Evolutionary conservation across 2,888 invertebrate species (phyloP), one percentile per base, ranked within the genome.

Genomic region (Tinea pellionella): DNA sequence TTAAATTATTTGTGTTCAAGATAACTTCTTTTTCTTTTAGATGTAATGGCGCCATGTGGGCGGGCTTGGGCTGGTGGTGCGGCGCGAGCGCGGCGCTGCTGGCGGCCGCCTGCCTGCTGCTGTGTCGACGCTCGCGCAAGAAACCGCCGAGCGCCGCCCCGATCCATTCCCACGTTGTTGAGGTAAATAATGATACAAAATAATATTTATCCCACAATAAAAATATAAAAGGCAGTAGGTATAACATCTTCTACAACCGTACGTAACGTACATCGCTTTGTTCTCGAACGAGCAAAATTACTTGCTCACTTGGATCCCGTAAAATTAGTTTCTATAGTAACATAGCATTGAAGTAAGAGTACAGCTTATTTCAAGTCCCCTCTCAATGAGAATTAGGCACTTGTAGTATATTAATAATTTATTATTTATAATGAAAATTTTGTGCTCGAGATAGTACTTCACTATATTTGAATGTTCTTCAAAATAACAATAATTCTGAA

Each of bases 71-170:
- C 24, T 29, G 83, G 63, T 42, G 63, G 66, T 74, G 77, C 78
- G 75, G 78, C 76, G 82, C 80, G 72, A 77, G 78, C 77, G 75
- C 79, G 75, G 82, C 80, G 71, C 82, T 79, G 75, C 73, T 77
- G 71, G 82, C 81, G 66, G 82, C 79, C 63, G 72, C 69, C 68
- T 79, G 78, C 71, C 72, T 79, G 69, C 70, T 73, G 63, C 68
- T 75, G 67, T 77, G 80, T 69, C 74, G 78, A 66, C 69, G 69
- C 62, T 67, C 67, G 61, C 64, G 63, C 69, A 73, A n/a, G 2
- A 73, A 69, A 65, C 63, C 59, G 47, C 63, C 66, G 60, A 68
- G 62, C 62, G 64, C 58, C 64, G 59, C 64, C 61, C 64, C 66
- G 16, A 15, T 13, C 2, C 11, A 12, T 19, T 11, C 51, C 19